Evolutionary conservation across 2,113 vertebrate species (phyloP).

Genomic region (Nestor notabilis): DNA sequence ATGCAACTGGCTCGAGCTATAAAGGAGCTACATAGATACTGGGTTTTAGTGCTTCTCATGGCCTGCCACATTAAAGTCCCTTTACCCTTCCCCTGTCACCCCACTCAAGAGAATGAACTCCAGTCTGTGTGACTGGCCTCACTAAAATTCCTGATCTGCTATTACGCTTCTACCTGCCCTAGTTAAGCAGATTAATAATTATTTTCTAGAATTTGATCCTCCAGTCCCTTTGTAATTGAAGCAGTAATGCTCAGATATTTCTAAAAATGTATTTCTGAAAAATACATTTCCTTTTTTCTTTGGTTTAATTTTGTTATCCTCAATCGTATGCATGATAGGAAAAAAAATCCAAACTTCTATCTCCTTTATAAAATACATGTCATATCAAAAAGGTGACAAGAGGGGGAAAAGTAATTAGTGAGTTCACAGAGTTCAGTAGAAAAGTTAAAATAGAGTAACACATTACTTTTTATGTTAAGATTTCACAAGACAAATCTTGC

Average conservation of each 20-base stretch:
- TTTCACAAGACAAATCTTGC: slow-evolving; percentile 88
- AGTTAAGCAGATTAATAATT: slow-evolving; percentile 83
- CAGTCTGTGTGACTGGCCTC: slow-evolving; percentile 64
- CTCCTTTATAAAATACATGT: slow-evolving; percentile 84
- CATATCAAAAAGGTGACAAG: slow-evolving; percentile 88
- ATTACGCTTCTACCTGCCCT: slow-evolving; percentile 81
- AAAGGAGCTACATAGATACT: slow-evolving; percentile 52
- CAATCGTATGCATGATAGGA: slow-evolving; percentile 77
- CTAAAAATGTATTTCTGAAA: slow-evolving; percentile 81
- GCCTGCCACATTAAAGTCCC: slow-evolving; percentile 68
- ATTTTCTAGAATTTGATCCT: slow-evolving; percentile 80
- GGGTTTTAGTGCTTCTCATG: slow-evolving; percentile 62
- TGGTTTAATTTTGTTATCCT: slow-evolving; percentile 84
- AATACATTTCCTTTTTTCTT: slow-evolving; percentile 75
- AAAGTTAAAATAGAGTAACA: slow-evolving; percentile 90
- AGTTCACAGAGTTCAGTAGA: slow-evolving; percentile 86
- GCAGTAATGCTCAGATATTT: slow-evolving; percentile 78
- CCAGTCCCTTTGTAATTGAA: slow-evolving; percentile 77
- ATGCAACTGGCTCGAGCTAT: slow-evolving; percentile 64
- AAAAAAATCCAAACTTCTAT: slow-evolving; percentile 83
- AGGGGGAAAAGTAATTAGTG: slow-evolving; percentile 88
- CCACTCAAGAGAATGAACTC: slow-evolving; percentile 66
- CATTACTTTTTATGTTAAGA: slow-evolving; percentile 89
- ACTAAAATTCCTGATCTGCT: slow-evolving; percentile 68
- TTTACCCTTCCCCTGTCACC: slow-evolving; percentile 60